Percentiles rank a stretch among this genome's conserved stretches.
Evolutionary conservation across 2,888 invertebrate species (phyloP).

Genomic region (Epirrhoe alternata): DNA sequence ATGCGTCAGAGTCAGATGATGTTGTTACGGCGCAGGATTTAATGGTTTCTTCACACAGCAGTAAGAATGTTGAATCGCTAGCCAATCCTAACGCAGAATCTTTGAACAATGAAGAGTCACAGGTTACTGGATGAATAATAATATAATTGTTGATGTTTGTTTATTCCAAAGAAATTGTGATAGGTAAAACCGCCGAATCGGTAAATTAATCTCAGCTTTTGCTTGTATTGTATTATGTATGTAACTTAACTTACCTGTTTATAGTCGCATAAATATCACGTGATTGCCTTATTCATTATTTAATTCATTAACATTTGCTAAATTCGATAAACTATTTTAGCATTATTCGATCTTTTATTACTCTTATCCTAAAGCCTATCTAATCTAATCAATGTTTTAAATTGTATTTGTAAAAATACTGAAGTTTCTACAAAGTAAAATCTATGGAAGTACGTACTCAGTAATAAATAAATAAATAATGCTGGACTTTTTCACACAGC

Average conservation of each 20-base stretch:
- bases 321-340: constrained; percentile 83
- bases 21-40: constrained; percentile 48
- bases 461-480: too few relatives aligned
- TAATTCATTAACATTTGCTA: constrained; percentile 79
- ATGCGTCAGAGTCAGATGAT: constrained; percentile 51
- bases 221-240: constrained; percentile 73
- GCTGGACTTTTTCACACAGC: too few relatives aligned
- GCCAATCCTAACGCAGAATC: constrained; percentile 49
- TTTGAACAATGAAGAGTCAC: constrained; percentile 49
- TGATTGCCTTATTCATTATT: constrained; percentile 83
- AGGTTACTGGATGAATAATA: constrained; percentile 54
- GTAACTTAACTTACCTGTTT: constrained; percentile 71
- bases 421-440: not conserved
- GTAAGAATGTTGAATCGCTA: constrained; percentile 50
- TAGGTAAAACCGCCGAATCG: constrained; percentile 73
- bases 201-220: constrained; percentile 79
- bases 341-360: constrained; percentile 59
- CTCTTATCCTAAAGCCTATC: not conserved
- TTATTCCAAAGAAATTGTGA: constrained; percentile 82
- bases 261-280: constrained; percentile 79
- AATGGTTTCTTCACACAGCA: constrained; percentile 45
- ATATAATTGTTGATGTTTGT: constrained; percentile 47
- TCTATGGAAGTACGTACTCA: too few relatives aligned
- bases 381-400: not conserved
- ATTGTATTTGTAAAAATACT: not conserved